Conservation (phyloP, 2,797 vertebrate genomes). For the Limnodromus scolopaceus region DNA sequence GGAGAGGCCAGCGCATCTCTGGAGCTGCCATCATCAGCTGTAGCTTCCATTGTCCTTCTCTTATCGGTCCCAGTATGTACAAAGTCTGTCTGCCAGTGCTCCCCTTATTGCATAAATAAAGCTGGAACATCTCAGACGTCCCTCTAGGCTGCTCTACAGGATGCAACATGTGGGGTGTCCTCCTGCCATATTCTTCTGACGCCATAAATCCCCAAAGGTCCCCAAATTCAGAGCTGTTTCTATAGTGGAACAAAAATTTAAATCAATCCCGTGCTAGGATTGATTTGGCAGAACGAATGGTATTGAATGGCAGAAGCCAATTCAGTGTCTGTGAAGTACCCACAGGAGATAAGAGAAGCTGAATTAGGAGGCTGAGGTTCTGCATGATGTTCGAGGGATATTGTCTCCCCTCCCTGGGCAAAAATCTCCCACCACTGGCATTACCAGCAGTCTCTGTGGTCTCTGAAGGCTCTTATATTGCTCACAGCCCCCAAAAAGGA, state of each 20-base stretch:
- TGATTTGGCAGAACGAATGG: not conserved
- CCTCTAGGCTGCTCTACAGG: not conserved
- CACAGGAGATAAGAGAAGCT: not conserved
- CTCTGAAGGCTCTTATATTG: fast-evolving
- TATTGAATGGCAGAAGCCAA: not conserved
- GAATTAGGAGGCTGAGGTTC: not conserved
- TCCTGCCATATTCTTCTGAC: not conserved
- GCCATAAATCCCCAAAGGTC: not conserved
- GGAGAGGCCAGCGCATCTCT: not conserved
- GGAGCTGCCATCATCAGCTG: not conserved
- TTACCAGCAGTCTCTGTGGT: not conserved
- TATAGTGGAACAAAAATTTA: not conserved
- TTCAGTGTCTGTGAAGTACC: not conserved
- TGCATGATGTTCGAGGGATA: not conserved
- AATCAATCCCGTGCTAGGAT: not conserved
- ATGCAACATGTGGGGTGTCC: not conserved
- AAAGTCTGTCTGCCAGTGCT: not conserved
- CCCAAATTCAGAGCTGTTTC: not conserved
- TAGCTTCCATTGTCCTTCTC: not conserved
- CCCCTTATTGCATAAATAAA: not conserved
- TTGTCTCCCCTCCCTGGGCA: not conserved
- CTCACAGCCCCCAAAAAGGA: not conserved
- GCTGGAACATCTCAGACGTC: not conserved
- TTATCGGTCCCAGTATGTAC: not conserved
- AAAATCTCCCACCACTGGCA: not conserved